Percentiles rank a stretch among this genome's conserved stretches.
Conservation (phyloP, 2,888 invertebrate genomes). For the Orthonychiurus folsomi region DNA sequence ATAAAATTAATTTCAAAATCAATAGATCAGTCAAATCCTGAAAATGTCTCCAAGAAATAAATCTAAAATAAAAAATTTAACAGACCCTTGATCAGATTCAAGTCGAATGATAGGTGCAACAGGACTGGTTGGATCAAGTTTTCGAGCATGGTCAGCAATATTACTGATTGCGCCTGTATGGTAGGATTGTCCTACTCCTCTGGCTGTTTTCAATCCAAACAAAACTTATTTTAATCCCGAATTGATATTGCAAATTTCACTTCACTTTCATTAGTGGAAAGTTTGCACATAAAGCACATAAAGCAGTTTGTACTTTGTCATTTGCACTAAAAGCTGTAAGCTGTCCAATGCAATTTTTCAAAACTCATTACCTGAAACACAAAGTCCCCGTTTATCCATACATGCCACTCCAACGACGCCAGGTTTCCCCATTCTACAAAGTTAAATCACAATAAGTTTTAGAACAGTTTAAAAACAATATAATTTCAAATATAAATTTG, state of each 20-base stretch:
- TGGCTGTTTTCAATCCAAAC: constrained; percentile 27
- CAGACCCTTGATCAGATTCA: constrained; percentile 38
- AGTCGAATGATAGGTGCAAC: constrained; percentile 36
- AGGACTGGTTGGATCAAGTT: constrained; percentile 37
- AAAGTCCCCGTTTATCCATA: constrained; percentile 34
- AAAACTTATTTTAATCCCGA: too few relatives aligned
- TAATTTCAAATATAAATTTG: too few relatives aligned
- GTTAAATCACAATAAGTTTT: constrained; percentile 86
- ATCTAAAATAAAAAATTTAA: constrained; percentile 11
- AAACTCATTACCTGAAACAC: constrained; percentile 28
- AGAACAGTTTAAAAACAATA: too few relatives aligned
- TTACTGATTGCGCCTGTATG: constrained; percentile 37
- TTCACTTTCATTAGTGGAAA: too few relatives aligned
- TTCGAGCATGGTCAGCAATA: constrained; percentile 37
- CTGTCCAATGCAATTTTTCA: too few relatives aligned
- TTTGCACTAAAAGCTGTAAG: too few relatives aligned
- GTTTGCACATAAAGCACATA: too few relatives aligned
- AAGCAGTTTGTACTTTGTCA: too few relatives aligned
- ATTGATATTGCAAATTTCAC: too few relatives aligned
- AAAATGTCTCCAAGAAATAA: neutral
- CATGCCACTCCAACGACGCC: constrained; percentile 39
- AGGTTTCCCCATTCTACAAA: constrained; percentile 29
- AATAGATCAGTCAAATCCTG: too few relatives aligned
- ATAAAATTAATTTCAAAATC: too few relatives aligned
- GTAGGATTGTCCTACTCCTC: constrained; percentile 32